Evolutionary conservation across 2,113 vertebrate species (phyloP), one percentile per base, ranked within the genome.

Genomic region (Tursiops truncatus): DNA sequence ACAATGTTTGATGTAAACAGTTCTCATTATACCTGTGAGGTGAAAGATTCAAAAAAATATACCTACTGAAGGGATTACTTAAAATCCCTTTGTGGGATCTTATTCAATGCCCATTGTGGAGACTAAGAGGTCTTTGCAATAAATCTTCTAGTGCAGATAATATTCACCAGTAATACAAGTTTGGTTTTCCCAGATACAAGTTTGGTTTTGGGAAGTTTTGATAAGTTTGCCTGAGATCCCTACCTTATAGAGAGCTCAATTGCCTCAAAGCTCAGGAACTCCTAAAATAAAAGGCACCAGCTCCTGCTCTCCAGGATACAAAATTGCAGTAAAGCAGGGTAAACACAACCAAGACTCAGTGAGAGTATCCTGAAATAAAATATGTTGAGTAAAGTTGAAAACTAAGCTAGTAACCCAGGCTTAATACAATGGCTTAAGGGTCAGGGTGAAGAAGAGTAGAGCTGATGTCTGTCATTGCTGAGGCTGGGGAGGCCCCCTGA

Each of bases 1-100:
- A 38, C 20, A 82, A 56, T 44, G 2, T 53, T 67, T 76, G 23
- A 56, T 73, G 1, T 63, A 63, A 88, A 73, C 7, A 36, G 56
- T 13, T 47, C 4, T 81, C 6, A 12, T 65, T 6, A 33, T 44
- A 10, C 2, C 8, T 3, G 1, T 41, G 17, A 36, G 4, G 2
- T 9, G 47, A 58, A 77, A 60, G 12, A 53, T 36, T 47, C 23
- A n/a, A 50, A 50, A 53, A 71, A 17, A 87, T 28, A 33, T 31
- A 41, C 5, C 3, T 38, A 13, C 17, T 31, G 17, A 90, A 25
- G 7, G n/a, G 12, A 14, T 86, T 63, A 77, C 2, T 91, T 90
- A 62, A 86, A 80, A 80, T 26, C 21, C 77, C 13, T 58, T 58
- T 58, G 77, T 80, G 53, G 13, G 20, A 36, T 58, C 58, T n/a